Conservation (phyloP, 2,797 vertebrate species). For the Sebastes goodei region DNA sequence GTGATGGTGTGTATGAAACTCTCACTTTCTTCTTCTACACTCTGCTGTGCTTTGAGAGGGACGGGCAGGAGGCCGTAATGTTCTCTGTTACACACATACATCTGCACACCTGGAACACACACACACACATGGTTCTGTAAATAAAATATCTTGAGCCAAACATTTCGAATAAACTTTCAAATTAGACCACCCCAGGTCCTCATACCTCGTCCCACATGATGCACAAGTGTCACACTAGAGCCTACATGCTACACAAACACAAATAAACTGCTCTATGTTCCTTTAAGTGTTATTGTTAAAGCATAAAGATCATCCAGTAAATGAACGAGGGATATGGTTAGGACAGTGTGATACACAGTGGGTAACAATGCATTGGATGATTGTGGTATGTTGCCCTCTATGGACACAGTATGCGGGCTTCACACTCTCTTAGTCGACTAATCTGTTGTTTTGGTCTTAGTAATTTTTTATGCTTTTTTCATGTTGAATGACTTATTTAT, state of each 20-base stretch:
- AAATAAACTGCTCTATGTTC: background rate
- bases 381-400: background rate
- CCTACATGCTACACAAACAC: background rate
- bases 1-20: conserved; percentile 89
- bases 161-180: conserved; percentile 5
- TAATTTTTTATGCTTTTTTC: background rate
- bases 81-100: conserved; percentile 94
- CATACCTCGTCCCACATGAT: background rate
- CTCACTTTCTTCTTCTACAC: conserved; percentile 90
- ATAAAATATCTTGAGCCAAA: conserved; percentile 26
- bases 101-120: conserved; percentile 88
- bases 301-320: background rate
- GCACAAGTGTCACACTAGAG: background rate
- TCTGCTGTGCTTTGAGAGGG: conserved; percentile 92
- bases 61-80: conserved; percentile 95
- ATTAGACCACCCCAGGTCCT: background rate
- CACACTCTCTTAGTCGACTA: background rate
- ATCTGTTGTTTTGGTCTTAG: background rate
- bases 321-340: background rate
- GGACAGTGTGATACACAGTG: background rate
- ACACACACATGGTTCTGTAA: conserved; percentile 8
- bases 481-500: background rate
- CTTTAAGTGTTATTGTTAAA: background rate
- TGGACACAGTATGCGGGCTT: background rate
- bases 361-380: background rate